Conservation (phyloP, 2,113 vertebrate species). For the Xenopus borealis region DNA sequence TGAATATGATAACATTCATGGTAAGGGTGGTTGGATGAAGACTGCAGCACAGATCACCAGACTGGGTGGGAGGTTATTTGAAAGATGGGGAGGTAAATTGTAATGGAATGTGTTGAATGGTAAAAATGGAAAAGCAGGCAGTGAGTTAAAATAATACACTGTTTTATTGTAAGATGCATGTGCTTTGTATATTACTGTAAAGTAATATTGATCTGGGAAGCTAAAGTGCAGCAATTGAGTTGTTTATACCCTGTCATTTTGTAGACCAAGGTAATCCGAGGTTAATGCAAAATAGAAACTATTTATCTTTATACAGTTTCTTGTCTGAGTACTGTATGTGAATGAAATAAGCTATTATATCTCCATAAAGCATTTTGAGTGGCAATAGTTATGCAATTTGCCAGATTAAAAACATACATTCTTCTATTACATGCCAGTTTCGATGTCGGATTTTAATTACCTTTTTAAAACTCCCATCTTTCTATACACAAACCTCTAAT, state of each 20-base stretch:
- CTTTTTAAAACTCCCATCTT: no score
- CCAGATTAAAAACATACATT: background rate
- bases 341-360: background rate
- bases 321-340: background rate
- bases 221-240: background rate
- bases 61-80: background rate
- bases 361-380: background rate
- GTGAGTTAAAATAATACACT: background rate
- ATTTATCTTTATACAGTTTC: background rate
- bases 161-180: no score
- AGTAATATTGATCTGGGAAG: slow-evolving; percentile 16
- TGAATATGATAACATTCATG: no score
- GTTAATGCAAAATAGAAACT: background rate
- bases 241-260: slow-evolving; percentile 3
- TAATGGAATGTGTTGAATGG: background rate
- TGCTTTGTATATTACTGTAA: background rate
- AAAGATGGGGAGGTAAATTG: background rate
- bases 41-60: no score
- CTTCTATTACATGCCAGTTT: no score
- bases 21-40: no score
- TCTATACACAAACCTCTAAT: no score
- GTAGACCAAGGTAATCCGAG: background rate
- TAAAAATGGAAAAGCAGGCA: background rate
- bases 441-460: no score
- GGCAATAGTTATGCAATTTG: background rate